Evolutionary conservation across 2,113 vertebrate genomes (phyloP), one percentile per base, ranked within the genome.

Genomic region (Dicentrarchus labrax): DNA sequence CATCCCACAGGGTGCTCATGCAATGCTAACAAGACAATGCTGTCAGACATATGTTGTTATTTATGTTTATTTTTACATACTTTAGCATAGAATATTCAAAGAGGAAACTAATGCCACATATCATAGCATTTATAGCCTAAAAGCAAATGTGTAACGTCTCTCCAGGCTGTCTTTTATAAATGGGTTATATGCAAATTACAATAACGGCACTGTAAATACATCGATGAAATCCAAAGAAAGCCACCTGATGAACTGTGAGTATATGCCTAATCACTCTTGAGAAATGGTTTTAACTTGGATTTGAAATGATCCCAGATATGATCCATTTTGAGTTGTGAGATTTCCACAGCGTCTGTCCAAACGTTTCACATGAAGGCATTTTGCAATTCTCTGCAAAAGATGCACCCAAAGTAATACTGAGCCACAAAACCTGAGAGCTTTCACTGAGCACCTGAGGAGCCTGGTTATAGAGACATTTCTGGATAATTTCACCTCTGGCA

Each of bases 301-400:
- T 13, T 67, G 7, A 81, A 65, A 69, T 39, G 0, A 81, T 83
- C 65, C 61, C 17, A 7, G 22, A 51, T 48, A 15, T 72, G 54
- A 76, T 81, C 66, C 11, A 6, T 66, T 69, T 41, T 0, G 45
- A 60, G 45, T 43, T 81, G 30, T n/a, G 36, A 9, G 60, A 78
- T 72, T 84, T 72, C 10, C 7, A 3, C 36, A 66, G 53, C 56
- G 45, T 79, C 71, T 72, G 78, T 59, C 36, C 36, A 62, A 53
- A 72, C 2, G 6, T 51, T 70, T 51, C 39, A 69, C 61, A 70
- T 30, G 78, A 39, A 70, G 22, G 10, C 45, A 45, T 47, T 71
- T 70, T 65, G 11, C 45, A 51, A 30, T 72, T 70, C 53, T 57
- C n/a, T 10, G 57, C 12, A 36, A 57, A 39, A 57, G 66, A 82